phyloP scores from a whole-genome alignment of 2,888 invertebrate species.

The Peribatodes rhomboidaria region DNA sequence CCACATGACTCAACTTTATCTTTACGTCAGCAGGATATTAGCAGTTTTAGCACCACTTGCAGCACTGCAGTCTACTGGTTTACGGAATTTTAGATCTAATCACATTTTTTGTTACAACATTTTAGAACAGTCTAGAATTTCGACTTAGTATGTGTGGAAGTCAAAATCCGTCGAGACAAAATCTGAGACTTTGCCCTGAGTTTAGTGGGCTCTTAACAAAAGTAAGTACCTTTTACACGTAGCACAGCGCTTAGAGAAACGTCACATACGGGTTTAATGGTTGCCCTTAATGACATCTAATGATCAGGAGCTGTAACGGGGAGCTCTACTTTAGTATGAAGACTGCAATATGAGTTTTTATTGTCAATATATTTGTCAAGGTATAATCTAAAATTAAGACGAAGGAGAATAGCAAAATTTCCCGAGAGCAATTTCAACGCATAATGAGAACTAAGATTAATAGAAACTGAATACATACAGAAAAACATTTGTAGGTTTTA shows the following conservation, averaged over 20 bases:
- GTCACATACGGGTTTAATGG: conserved; percentile 28
- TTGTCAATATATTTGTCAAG: no score
- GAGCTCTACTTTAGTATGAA: conserved; percentile 13
- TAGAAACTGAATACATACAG: no score
- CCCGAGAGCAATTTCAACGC: no score
- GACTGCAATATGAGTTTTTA: no score
- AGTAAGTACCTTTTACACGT: conserved; percentile 13
- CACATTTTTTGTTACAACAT: not conserved
- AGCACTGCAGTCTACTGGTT: conserved; percentile 1
- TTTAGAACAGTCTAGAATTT: not conserved
- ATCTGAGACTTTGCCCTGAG: no score
- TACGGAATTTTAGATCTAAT: not conserved
- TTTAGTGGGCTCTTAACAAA: conserved; percentile 3
- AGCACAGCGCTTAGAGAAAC: conserved; percentile 13
- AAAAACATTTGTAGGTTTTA: no score
- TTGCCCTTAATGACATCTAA: conserved; percentile 29
- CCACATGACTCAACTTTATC: conserved; percentile 24
- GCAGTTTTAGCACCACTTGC: conserved; percentile 5
- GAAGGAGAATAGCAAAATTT: not conserved
- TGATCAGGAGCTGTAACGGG: conserved; percentile 25
- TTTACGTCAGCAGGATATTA: conserved; percentile 19
- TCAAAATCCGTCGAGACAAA: no score
- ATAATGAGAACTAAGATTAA: no score
- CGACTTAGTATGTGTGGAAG: no score
- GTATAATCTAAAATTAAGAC: not conserved